Base-by-base conservation (phyloP, 2,797 vertebrate genomes). In the Ctenopoma multispine region DNA sequence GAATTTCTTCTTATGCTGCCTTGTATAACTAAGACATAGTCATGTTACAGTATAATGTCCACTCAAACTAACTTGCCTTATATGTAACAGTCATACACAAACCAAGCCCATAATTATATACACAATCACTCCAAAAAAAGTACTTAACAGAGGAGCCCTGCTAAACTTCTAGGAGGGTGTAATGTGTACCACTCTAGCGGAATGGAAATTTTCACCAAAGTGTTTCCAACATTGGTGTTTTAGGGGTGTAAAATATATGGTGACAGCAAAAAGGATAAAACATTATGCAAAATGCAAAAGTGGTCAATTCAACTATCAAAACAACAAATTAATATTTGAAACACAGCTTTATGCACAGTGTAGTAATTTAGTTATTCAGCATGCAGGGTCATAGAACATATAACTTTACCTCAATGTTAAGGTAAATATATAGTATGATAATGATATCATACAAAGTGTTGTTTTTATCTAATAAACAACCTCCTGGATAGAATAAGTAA, bases 211-310 rank as follows among this genome's bases (percentile, higher is more conserved):
- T 5, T 43, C 21, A 31, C 17, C 36, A 7, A 49, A 49, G 24
- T 11, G 6, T 55, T 47, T 51, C 20, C 18, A 60, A 29, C 56
- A 17, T 44, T 18, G n/a, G 11, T 21, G 10, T 50, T 50, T 47
- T 14, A 44, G 31, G 18, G 31, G 47, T 48, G 8, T 54, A 2
- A 49, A 62, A 69, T 49, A 36, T 17, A 34, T 11, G 17, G 5
- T 11, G 24, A 43, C 41, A 49, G 11, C n/a, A 46, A 36, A 47
- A 66, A 60, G 15, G 38, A 29, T 18, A 54, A 70, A 57, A 50
- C 17, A 69, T 29, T 44, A 15, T 17, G n/a, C n/a, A n/a, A n/a
- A n/a, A n/a, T n/a, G n/a, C n/a, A n/a, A n/a, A n/a, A n/a, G n/a
- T n/a, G n/a, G n/a, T n/a, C n/a, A n/a, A n/a, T n/a, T n/a, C n/a